Evolutionary conservation across 64 coral and sea anemone genomes (phyloP).

Genomic region (Montipora capricornis): DNA sequence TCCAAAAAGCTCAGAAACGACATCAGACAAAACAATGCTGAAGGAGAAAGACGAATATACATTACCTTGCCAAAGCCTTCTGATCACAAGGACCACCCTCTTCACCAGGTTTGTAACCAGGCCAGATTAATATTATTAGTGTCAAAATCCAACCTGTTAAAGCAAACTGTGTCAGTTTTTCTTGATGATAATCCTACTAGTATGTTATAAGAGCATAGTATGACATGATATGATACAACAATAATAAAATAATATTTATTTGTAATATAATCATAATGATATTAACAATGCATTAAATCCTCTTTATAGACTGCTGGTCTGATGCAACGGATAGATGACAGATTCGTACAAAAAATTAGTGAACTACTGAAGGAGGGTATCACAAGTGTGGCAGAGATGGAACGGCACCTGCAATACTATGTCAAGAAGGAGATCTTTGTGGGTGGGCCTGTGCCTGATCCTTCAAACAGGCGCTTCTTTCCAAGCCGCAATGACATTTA

Average conservation of each 20-base stretch:
- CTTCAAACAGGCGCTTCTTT: constrained; percentile 50
- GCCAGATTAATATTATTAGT: background rate
- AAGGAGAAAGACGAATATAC: constrained; percentile 24
- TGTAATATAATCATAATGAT: background rate
- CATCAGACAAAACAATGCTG: background rate
- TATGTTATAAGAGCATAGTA: too few relatives aligned
- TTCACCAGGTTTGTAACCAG: constrained; percentile 40
- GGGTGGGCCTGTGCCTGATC: background rate
- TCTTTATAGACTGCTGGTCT: constrained; percentile 21
- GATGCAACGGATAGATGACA: constrained; percentile 53
- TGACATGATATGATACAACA: too few relatives aligned
- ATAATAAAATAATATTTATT: too few relatives aligned
- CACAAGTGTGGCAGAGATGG: constrained; percentile 63
- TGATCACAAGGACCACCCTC: constrained; percentile 51
- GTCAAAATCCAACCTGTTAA: background rate
- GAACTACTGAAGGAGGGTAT: constrained; percentile 51
- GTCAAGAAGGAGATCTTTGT: constrained; percentile 64
- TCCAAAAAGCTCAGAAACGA: constrained; percentile 23
- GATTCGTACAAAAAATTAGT: constrained; percentile 35
- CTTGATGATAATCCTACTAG: too few relatives aligned
- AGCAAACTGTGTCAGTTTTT: too few relatives aligned
- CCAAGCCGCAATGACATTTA: constrained; percentile 29
- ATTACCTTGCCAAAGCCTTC: constrained; percentile 33
- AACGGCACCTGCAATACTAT: constrained; percentile 27
- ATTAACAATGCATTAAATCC: too few relatives aligned